Evolutionary conservation across 2,113 vertebrate species (phyloP), one percentile per base, ranked within the genome.

Genomic region (Hemicordylus capensis): DNA sequence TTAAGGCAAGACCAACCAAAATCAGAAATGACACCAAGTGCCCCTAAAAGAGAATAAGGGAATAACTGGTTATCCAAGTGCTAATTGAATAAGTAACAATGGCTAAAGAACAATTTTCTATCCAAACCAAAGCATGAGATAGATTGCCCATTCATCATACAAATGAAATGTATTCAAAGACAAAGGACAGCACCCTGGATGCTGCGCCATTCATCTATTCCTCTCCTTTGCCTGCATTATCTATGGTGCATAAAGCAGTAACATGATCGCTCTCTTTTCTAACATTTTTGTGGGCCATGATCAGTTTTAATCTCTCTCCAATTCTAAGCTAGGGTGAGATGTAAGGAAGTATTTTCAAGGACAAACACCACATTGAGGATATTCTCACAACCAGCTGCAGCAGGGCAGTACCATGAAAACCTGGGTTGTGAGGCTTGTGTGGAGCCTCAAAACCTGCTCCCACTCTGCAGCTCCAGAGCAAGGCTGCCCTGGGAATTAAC

Each of bases 141-240:
- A 76, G 58, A 37, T 8, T 81, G 75, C 80, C 84, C 89, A 93
- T 95, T 94, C 80, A 90, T 94, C 93, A 95, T 56, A 90, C 76
- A 85, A 85, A 93, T 24, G 89, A 84, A 85, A 85, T 85, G 46
- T 82, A 88, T 92, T 91, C 76, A 64, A 54, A 95, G 75, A 59
- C 86, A 87, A 56, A 1, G 84, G 83, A 87, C 86, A 85, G 69
- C 83, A n/a, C 54, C 69, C 66, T 54, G 61, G 84, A 79, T 79
- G 66, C 42, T 19, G 76, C 67, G 28, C 85, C 74, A n/a, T 73
- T 85, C n/a, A 24, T 91, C n/a, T 70, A 82, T 10, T 34, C n/a
- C 89, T 63, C 63, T 89, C 20, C 28, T 90, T n/a, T 37, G 70
- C 84, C 54, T 76, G 44, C 90, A 72, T 89, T 86, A 94, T 46